These are phyloP conservation scores for Colostygia pectinataria DNA, from an alignment of 2,888 invertebrate genomes.

Conservation along the genomic window DNA sequence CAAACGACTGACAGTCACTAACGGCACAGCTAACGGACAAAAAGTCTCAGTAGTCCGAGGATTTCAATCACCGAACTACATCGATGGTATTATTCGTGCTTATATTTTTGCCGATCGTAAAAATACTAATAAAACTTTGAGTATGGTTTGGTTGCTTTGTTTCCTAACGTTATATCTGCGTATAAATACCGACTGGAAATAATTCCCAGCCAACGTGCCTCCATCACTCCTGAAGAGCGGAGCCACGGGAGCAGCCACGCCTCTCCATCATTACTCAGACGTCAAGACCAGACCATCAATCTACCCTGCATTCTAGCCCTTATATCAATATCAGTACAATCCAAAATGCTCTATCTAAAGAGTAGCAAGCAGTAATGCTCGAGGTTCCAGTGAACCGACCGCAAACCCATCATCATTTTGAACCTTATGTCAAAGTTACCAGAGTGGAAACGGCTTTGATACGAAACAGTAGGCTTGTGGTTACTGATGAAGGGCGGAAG, in stretches of 20 bases:
- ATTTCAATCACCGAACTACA: too few species aligned
- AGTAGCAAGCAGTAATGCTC: background rate
- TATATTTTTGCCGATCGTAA: too few species aligned
- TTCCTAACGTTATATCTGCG: background rate
- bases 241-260: constrained; percentile 11
- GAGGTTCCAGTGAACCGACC: constrained; percentile 9
- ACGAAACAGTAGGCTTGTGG: background rate
- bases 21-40: too few species aligned
- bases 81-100: too few species aligned
- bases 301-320: background rate
- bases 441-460: constrained; percentile 3
- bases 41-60: too few species aligned
- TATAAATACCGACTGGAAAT: constrained; percentile 5
- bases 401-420: background rate
- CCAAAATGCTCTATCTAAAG: constrained; percentile 1
- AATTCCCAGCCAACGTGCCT: constrained; percentile 9
- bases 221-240: constrained; percentile 16
- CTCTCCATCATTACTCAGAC: constrained; percentile 17
- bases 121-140: background rate
- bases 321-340: background rate
- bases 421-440: background rate
- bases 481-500: constrained; percentile 24
- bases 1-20: too few species aligned
- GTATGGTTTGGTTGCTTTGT: background rate
- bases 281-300: constrained; percentile 8